Conservation (phyloP, 2,113 vertebrate genomes). For the Cettia cetti region DNA sequence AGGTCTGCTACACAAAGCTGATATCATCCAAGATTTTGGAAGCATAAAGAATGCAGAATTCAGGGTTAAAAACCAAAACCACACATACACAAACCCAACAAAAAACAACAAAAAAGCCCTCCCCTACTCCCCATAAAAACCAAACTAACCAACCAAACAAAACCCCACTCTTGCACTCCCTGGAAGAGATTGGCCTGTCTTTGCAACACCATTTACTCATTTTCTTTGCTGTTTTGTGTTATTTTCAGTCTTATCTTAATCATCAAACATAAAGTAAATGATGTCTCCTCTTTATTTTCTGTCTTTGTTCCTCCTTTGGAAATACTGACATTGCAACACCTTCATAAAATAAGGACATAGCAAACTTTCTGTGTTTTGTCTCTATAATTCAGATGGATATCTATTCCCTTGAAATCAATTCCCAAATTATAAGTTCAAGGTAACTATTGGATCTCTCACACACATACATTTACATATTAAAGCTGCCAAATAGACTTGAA, state of each 20-base stretch:
- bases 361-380: background rate
- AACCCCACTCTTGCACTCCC: accelerated
- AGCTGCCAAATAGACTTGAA: background rate
- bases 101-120: accelerated
- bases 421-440: background rate
- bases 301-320: background rate
- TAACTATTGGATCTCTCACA: background rate
- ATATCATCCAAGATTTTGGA: background rate
- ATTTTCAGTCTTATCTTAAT: background rate
- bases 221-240: background rate
- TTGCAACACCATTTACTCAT: background rate
- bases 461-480: background rate
- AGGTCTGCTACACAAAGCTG: accelerated
- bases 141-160: background rate
- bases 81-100: background rate
- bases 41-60: background rate
- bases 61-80: accelerated
- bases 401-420: background rate
- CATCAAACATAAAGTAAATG: background rate
- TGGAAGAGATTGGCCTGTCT: background rate
- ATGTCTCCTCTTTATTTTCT: background rate
- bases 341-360: background rate
- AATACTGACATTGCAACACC: background rate
- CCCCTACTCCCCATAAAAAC: background rate
- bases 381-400: background rate